phyloP scores from a whole-genome alignment of 2,113 vertebrate genomes.

The Circaetus cinerascens region DNA sequence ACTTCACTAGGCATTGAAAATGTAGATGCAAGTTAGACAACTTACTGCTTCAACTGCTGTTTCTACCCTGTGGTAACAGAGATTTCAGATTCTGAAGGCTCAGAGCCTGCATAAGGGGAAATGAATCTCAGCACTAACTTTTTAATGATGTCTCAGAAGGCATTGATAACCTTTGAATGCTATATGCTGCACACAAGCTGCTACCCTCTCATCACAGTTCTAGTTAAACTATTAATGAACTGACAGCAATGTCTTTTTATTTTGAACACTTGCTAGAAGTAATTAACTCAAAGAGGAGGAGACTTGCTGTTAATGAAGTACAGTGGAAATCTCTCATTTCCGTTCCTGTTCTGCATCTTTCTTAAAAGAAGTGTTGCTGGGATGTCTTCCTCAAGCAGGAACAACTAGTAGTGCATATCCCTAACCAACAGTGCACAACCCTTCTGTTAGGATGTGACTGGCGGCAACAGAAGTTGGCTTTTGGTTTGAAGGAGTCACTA shows the following conservation, averaged over 20 bases:
- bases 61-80: background rate
- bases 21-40: background rate
- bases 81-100: background rate
- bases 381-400: background rate
- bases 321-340: background rate
- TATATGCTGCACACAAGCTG: background rate
- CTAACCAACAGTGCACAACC: background rate
- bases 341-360: background rate
- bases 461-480: background rate
- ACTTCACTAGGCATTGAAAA: background rate
- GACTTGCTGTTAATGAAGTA: background rate
- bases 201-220: background rate
- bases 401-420: background rate
- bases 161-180: background rate
- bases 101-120: background rate
- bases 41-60: background rate
- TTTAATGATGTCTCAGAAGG: constrained; percentile 7
- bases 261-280: background rate
- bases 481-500: background rate
- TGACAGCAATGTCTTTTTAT: background rate
- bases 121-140: background rate
- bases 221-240: background rate
- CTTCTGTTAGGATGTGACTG: background rate
- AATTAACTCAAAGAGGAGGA: background rate
- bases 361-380: background rate